Base-by-base conservation (phyloP, 2,797 vertebrate genomes). In the Melanotaenia boesemani region DNA sequence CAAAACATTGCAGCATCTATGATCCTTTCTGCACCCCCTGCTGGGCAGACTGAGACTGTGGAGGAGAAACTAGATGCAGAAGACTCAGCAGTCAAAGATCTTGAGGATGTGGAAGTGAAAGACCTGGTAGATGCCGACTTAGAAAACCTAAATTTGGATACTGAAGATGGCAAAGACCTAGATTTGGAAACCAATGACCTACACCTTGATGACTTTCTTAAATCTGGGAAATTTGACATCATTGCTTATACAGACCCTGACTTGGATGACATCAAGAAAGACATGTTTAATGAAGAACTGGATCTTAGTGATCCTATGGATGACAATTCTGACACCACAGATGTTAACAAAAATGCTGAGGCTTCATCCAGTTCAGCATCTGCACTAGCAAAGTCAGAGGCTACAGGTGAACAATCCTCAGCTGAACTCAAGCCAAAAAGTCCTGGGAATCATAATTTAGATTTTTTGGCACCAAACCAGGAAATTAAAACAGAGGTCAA, bases 241-340 rank as follows among this genome's bases (percentile, higher is more conserved):
- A 99, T 99, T 82, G 98, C 98, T 0, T 99, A 99, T 74, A 98
- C 98, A 18, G 98, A 99, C 80, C 97, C 98, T 39, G 98, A 98
- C 74, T 95, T 98, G 62, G 97, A 99, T 81, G 97, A 95, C 57
- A 97, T 98, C 85, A 99, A 98, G 88, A 98, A 98, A 88, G 96
- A 97, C 85, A 94, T 98, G 96, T 98, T 99, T 82, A 99, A 95
- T 61, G 98, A 98, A 84, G 98, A 99, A 34, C 87, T 99, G 64
- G 98, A 99, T 83, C 97, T 99, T 20, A 96, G 72, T 76, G 98
- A 98, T 81, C 96, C 97, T 1, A 97, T 99, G 69, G 98, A 99
- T 82, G 98, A 99, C 52, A 95, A 94, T 37, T 81, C 91, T 60
- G 95, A 95, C 63, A 74, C 89, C 18, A 79, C 92, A 65, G 97